Conservation (phyloP, 2,113 vertebrate species). For the Stomatorhinus ivindoensis region DNA sequence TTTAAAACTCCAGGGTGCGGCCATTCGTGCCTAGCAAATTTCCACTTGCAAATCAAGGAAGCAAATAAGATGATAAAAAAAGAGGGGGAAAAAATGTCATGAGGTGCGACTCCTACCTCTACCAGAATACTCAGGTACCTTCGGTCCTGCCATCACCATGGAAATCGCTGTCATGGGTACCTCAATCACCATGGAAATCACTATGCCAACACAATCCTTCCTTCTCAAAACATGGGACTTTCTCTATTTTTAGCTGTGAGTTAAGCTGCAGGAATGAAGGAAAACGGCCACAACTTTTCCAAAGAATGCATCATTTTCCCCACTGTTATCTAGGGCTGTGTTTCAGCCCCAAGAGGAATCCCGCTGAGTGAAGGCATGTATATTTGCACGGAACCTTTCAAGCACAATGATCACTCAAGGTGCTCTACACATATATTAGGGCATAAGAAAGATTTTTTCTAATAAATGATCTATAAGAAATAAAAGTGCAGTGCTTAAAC, state of each 20-base stretch:
- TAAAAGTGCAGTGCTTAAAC: not conserved
- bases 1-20: not conserved
- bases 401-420: not conserved
- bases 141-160: not conserved
- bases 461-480: not conserved
- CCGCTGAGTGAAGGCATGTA: not conserved
- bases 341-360: not conserved
- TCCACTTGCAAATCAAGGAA: not conserved
- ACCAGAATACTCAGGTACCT: not conserved
- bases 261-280: not conserved
- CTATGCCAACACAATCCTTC: slow-evolving; percentile 6
- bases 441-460: not conserved
- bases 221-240: not conserved
- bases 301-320: not conserved
- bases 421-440: not conserved
- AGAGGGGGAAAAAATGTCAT: not conserved
- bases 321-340: not conserved
- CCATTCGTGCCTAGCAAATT: too few species aligned
- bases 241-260: slow-evolving; percentile 4
- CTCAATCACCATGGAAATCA: not conserved
- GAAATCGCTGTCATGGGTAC: not conserved
- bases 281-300: not conserved
- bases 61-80: not conserved
- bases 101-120: not conserved
- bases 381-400: not conserved